These are phyloP conservation scores for Potorous gilbertii DNA, from an alignment of 2,797 vertebrate genomes.

Conservation along the genomic window DNA sequence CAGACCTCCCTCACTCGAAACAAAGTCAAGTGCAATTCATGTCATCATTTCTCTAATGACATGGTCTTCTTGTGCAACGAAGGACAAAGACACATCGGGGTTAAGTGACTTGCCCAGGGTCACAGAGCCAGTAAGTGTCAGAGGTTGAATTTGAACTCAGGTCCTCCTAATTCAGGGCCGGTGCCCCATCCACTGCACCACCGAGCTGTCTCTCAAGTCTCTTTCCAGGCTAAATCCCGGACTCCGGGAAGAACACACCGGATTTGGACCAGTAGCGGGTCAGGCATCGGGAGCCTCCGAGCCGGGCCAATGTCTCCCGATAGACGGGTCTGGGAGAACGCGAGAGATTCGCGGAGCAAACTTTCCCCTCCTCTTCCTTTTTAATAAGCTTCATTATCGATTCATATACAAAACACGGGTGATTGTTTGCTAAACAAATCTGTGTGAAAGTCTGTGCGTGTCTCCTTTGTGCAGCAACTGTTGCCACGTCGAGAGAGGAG, in stretches of 20 bases:
- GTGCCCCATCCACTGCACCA: neutral
- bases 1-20: no score
- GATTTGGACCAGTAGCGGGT: neutral
- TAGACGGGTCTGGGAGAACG: neutral
- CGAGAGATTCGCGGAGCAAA: neutral
- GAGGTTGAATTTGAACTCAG: neutral
- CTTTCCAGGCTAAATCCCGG: neutral
- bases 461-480: constrained; percentile 44
- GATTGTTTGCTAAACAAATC: constrained; percentile 81
- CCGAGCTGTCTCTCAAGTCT: neutral
- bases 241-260: neutral
- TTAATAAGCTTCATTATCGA: constrained; percentile 65
- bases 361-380: neutral
- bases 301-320: neutral
- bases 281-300: neutral
- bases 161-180: neutral
- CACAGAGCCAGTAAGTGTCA: neutral
- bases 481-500: constrained; percentile 29
- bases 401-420: constrained; percentile 76
- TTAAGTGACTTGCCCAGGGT: neutral
- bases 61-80: no score
- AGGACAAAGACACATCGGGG: no score
- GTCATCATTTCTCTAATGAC: no score
- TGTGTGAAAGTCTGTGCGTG: constrained; percentile 66
- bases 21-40: no score